Base-by-base conservation (phyloP, 1,140 invertebrate genomes). In the Antheraea pernyi region DNA sequence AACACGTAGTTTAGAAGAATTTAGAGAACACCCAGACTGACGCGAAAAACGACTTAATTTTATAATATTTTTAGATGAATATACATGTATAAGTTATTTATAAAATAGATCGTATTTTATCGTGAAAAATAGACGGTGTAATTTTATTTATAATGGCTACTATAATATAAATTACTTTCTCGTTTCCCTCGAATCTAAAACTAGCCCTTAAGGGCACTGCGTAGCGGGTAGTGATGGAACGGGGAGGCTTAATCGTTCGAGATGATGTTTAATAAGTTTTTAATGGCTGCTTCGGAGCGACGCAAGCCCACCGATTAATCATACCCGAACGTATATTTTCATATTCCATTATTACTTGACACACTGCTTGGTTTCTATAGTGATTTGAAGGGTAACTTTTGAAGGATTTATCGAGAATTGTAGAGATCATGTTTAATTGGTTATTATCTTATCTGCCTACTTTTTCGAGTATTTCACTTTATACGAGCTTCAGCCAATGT, bases 211-310 rank as follows among this genome's bases (percentile, higher is more conserved):
- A 48, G 37, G 64, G 64, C 36, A 18, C 65, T 48, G 68, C 19
- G 42, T 48, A 19, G 64, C 64, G 66, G 72, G 67, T 71, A 70
- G 67, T 59, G 70, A 65, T 16, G 65, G 19, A 42, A 37, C 42
- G 67, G 69, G 68, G 36, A 62, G 69, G 59, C 62, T 89, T 93
- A 93, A 93, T 93, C 93, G 93, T 84, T 85, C 85, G 92, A 93
- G 93, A 93, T 93, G 92, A 93, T 93, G 91, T 93, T 93, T 93
- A 93, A 93, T 93, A 92, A 93, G 91, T 93, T 93, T 93, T 93
- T 93, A 93, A 93, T 93, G 91, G 92, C 88, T 85, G 82, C 83
- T 10, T 11, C 59, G 18, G 18, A 60, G 19, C 60, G 80, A 84
- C 84, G 81, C 87, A 84, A 77, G 77, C 78, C 72, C 76, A 74